phyloP scores from a whole-genome alignment of 2,113 vertebrate species.

The Triplophysa siluroides region DNA sequence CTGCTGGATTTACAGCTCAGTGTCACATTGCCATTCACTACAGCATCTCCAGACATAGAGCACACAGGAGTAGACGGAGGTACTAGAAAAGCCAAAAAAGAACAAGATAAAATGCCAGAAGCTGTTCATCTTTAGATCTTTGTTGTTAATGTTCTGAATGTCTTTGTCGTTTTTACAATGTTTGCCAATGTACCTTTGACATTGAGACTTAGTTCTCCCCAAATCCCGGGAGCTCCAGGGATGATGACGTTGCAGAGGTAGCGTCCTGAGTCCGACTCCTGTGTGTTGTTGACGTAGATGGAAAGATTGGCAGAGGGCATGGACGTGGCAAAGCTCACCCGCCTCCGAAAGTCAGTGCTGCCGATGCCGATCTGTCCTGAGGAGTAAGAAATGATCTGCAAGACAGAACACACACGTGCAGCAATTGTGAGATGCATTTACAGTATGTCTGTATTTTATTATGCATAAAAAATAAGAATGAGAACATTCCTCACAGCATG shows the following conservation, averaged over 20 bases:
- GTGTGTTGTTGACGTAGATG: slow-evolving; percentile 81
- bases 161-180: too few species aligned
- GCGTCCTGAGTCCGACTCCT: slow-evolving; percentile 80
- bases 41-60: slow-evolving; percentile 71
- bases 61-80: slow-evolving; percentile 84
- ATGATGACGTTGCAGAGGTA: slow-evolving; percentile 84
- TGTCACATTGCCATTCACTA: slow-evolving; percentile 82
- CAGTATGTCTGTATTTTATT: too few species aligned
- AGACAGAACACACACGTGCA: background rate
- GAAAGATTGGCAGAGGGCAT: slow-evolving; percentile 82
- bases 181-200: slow-evolving; percentile 78
- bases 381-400: slow-evolving; percentile 81
- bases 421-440: background rate
- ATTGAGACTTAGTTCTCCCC: slow-evolving; percentile 72
- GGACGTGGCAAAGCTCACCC: slow-evolving; percentile 75
- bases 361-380: slow-evolving; percentile 66
- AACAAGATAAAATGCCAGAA: background rate
- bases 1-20: slow-evolving; percentile 82
- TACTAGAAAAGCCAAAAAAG: slow-evolving; percentile 71
- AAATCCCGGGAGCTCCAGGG: slow-evolving; percentile 60
- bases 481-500: background rate
- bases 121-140: too few species aligned
- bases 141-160: too few species aligned
- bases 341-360: slow-evolving; percentile 67
- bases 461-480: background rate